Base-by-base conservation (phyloP, 2,888 invertebrate species). In the Coronaproctus castanopsis region DNA sequence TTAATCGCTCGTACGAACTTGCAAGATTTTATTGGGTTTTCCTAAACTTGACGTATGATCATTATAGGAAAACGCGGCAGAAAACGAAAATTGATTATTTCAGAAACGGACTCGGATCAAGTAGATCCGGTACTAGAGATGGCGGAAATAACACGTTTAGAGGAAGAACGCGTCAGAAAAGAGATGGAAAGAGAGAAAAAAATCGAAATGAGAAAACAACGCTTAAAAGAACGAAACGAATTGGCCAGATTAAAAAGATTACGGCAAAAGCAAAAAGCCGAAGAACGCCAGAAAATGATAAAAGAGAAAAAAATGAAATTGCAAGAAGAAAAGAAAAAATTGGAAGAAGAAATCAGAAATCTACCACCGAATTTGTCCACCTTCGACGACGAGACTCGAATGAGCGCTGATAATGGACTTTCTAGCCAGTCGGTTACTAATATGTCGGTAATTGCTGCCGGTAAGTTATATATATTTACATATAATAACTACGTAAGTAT, bases 341-440 rank as follows among this genome's bases (percentile, higher is more conserved):
- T 59, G 22, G 62, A 61, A 23, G 63, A 64, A 52, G 58, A 62
- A 59, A 60, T 58, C 14, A 61, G 61, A 48, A 59, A 58, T 20
- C 58, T 63, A 48, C 64, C 66, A 14, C 64, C 64, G 8, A 66
- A 65, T 18, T 73, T 75, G 62, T 73, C 73, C 22, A 49, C 55
- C 2, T 75, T 76, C 62, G 76, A 76, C 61, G 76, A 76, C 65
- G 76, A 76, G 64, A 77, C 76, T 1, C 68, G 76, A 62, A 77
- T 76, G 76, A 76, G 76, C 65, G 75, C 75, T 23, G 68, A 67
- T 52, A 63, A 64, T 52, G 57, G 58, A 24, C 54, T 24, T 8
- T 63, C 61, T 36, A 56, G 55, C 20, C 59, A 59, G 23, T 20
- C 36, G 21, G 36, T 14, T 8, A 59, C 19, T 52, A 58, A 18